Conservation (phyloP, 2,113 vertebrate species). For the Seriola aureovittata region DNA sequence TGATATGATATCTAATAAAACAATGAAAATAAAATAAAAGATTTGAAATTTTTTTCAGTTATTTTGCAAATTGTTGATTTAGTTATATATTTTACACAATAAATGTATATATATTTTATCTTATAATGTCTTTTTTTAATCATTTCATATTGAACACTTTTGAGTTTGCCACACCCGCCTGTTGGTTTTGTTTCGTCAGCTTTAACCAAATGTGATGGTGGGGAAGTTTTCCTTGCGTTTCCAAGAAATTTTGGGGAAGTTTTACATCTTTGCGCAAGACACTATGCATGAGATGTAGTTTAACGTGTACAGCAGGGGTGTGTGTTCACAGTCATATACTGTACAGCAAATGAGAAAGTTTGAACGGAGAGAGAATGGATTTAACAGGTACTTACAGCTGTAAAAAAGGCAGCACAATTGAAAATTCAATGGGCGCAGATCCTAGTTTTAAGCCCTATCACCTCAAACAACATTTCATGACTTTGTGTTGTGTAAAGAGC, state of each 20-base stretch:
- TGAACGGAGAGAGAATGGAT: conserved; percentile 1
- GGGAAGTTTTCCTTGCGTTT: conserved; percentile 45
- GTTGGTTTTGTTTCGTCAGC: background rate
- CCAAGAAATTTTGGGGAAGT: conserved; percentile 54
- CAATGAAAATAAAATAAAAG: too few species aligned
- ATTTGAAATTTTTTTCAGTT: too few species aligned
- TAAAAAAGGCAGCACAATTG: background rate
- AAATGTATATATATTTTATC: too few species aligned
- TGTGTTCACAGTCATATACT: background rate
- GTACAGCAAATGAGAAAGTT: background rate
- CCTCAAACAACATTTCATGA: background rate
- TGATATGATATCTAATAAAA: too few species aligned
- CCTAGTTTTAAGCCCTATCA: background rate
- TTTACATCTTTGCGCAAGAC: conserved; percentile 32
- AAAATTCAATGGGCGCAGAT: background rate
- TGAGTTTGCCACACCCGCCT: background rate
- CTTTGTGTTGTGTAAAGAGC: background rate
- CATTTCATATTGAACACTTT: background rate
- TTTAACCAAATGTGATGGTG: background rate
- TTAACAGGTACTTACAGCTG: background rate
- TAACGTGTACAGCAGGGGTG: background rate
- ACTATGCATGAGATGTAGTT: background rate
- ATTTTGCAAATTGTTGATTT: background rate
- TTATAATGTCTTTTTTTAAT: background rate
- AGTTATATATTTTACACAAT: too few species aligned